These are phyloP conservation scores for Melanotaenia pygmaea DNA, from an alignment of 2,797 vertebrate species.

Conservation along the genomic window DNA sequence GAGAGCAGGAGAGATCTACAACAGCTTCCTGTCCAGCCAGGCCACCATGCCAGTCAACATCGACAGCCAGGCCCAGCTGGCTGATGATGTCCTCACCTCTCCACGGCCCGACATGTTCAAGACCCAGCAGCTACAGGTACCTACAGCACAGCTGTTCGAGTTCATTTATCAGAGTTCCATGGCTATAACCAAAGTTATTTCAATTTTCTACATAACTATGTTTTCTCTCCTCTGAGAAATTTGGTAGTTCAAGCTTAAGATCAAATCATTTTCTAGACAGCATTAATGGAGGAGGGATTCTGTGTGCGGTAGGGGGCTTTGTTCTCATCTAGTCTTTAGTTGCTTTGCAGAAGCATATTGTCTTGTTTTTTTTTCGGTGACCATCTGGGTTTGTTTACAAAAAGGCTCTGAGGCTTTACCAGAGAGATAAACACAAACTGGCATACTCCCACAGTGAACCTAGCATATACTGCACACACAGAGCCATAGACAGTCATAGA, in stretches of 20 bases:
- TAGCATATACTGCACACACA: slow-evolving; percentile 45
- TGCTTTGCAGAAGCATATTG: slow-evolving; percentile 71
- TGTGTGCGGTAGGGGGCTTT: slow-evolving; percentile 44
- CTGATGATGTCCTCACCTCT: slow-evolving; percentile 93
- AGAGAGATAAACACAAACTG: slow-evolving; percentile 76
- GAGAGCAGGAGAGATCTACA: slow-evolving; percentile 96
- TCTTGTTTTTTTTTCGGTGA: slow-evolving; percentile 48
- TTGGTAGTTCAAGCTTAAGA: slow-evolving; percentile 2
- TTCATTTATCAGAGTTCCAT: background rate
- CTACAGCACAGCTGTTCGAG: background rate
- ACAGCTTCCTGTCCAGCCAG: slow-evolving; percentile 96
- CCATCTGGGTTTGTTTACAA: slow-evolving; percentile 81
- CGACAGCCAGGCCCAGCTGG: slow-evolving; percentile 97
- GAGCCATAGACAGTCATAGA: slow-evolving; percentile 50
- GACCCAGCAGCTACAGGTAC: slow-evolving; percentile 97
- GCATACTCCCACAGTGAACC: slow-evolving; percentile 63
- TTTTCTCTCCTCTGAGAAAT: background rate
- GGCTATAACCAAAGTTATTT: background rate
- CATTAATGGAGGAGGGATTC: slow-evolving; percentile 19
- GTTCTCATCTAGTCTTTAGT: slow-evolving; percentile 59
- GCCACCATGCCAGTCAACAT: slow-evolving; percentile 98
- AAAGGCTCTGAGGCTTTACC: slow-evolving; percentile 66
- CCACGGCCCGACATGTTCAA: slow-evolving; percentile 98
- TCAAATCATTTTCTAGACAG: slow-evolving; percentile 17
- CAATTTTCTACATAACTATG: background rate